A percentile compares a stretch with the other conserved stretches of the same genome.
These are phyloP conservation scores for Cephus spinipes DNA, from an alignment of 2,888 invertebrate genomes.

Conservation along the genomic window DNA sequence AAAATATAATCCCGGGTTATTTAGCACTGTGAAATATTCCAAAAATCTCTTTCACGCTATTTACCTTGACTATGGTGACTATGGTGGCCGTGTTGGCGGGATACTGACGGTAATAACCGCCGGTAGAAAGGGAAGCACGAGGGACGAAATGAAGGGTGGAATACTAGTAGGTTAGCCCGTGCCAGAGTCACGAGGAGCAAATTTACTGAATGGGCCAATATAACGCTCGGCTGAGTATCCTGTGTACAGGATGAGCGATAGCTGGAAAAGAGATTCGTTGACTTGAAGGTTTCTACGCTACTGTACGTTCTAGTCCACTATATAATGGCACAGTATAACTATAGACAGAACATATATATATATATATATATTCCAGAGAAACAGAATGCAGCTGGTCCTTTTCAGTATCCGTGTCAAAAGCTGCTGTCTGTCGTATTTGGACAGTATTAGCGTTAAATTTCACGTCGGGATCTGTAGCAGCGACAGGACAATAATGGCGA, in stretches of 20 bases:
- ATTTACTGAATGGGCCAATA: slow-evolving; percentile 49
- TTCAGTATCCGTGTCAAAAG: slow-evolving; percentile 45
- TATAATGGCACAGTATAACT: neutral
- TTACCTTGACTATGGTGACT: neutral
- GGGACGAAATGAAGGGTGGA: neutral
- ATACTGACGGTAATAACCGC: neutral
- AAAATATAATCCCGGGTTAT: neutral
- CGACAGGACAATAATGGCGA: neutral
- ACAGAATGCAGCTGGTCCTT: slow-evolving; percentile 23
- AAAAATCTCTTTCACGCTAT: neutral
- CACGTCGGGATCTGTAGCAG: slow-evolving; percentile 20
- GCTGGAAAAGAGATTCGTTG: slow-evolving; percentile 44
- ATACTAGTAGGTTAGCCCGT: slow-evolving; percentile 25
- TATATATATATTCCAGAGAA: neutral
- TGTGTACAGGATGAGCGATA: slow-evolving; percentile 48
- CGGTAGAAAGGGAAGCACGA: neutral
- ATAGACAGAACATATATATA: neutral
- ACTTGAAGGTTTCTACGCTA: slow-evolving; percentile 42
- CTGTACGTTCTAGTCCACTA: slow-evolving; percentile 17
- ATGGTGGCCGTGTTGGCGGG: neutral
- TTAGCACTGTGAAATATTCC: neutral
- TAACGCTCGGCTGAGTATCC: slow-evolving; percentile 53
- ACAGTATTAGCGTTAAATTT: slow-evolving; percentile 64
- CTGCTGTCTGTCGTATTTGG: slow-evolving; percentile 55
- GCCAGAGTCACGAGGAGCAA: slow-evolving; percentile 20